phyloP scores from a whole-genome alignment of 2,888 invertebrate species.

The Ochropleura plecta region DNA sequence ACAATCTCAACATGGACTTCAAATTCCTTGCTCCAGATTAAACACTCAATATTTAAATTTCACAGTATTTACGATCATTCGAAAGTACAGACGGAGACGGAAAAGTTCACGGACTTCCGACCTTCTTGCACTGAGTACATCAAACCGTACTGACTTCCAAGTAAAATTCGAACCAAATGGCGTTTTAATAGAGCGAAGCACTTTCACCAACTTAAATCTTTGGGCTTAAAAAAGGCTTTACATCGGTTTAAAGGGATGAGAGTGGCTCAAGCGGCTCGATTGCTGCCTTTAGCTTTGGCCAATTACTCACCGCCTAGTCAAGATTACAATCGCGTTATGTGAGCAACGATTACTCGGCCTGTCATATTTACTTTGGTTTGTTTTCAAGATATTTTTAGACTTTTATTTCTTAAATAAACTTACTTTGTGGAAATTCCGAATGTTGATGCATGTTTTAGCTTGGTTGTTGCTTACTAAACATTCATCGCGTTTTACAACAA shows the following conservation, averaged over 20 bases:
- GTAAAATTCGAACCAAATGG: slow-evolving; percentile 83
- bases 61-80: not conserved
- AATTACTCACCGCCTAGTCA: slow-evolving; percentile 86
- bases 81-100: slow-evolving; percentile 22
- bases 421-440: not conserved
- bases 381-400: slow-evolving; percentile 63
- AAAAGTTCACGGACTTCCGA: slow-evolving; percentile 57
- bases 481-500: not conserved
- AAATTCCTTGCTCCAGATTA: not conserved
- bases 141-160: slow-evolving; percentile 68
- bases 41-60: not conserved
- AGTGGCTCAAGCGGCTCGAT: slow-evolving; percentile 86
- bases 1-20: not conserved
- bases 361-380: slow-evolving; percentile 70
- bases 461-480: not conserved
- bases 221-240: slow-evolving; percentile 90
- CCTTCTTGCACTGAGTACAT: slow-evolving; percentile 59
- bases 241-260: slow-evolving; percentile 89
- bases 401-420: slow-evolving; percentile 10
- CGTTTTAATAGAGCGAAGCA: slow-evolving; percentile 89
- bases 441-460: not conserved
- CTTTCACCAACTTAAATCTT: slow-evolving; percentile 90
- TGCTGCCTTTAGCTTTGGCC: slow-evolving; percentile 86
- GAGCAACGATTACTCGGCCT: slow-evolving; percentile 69
- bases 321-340: slow-evolving; percentile 82